A percentile compares a stretch with the other conserved stretches of the same genome.
Evolutionary conservation across 2,797 vertebrate species (phyloP).

Genomic region (Sebastes hopkinsi): DNA sequence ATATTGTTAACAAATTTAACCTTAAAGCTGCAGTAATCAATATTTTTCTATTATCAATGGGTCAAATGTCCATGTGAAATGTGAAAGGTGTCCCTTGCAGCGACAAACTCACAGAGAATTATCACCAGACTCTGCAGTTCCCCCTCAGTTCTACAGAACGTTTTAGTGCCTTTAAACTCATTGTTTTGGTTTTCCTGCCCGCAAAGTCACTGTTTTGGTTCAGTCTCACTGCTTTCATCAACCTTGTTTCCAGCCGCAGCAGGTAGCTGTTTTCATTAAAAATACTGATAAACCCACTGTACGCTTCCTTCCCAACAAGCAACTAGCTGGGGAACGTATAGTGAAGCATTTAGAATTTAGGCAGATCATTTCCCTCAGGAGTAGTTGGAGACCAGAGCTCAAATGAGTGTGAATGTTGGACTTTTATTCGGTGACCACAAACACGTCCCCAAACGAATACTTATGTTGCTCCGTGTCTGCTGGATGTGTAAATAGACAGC

Average conservation of each 20-base stretch:
- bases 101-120: background rate
- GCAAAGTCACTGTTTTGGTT: background rate
- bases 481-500: too few species aligned
- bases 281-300: background rate
- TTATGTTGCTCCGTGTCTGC: too few species aligned
- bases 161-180: background rate
- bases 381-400: background rate
- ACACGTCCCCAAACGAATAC: background rate
- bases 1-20: background rate
- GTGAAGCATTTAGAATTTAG: background rate
- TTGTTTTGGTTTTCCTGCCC: background rate
- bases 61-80: background rate
- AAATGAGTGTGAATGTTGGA: background rate
- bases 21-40: background rate
- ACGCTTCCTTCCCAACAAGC: background rate
- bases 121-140: background rate
- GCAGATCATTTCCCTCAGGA: background rate
- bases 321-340: accelerated
- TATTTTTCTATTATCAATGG: background rate
- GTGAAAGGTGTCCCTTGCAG: background rate
- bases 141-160: background rate
- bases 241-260: background rate
- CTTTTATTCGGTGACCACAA: too few species aligned
- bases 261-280: background rate
- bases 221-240: background rate